Conservation (phyloP, 2,113 vertebrate genomes). For the Prunella fulvescens region DNA sequence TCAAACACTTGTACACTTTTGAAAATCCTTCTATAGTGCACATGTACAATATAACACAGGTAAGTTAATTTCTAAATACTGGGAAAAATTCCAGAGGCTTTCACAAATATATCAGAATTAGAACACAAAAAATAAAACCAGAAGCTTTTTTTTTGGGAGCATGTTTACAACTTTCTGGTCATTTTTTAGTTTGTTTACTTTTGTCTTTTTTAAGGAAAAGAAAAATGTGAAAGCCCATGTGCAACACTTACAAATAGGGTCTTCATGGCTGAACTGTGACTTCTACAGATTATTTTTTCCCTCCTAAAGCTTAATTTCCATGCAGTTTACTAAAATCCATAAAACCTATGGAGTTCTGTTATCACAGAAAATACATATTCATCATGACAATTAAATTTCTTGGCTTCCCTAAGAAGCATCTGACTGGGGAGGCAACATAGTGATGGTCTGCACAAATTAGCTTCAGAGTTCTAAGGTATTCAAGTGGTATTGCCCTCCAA, state of each 20-base stretch:
- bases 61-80: not conserved
- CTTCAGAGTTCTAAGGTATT: not conserved
- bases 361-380: not conserved
- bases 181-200: not conserved
- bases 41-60: not conserved
- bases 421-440: not conserved
- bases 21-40: not conserved
- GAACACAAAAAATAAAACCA: not conserved
- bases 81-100: not conserved
- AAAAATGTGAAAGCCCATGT: not conserved
- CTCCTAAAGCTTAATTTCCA: not conserved
- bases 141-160: fast-evolving
- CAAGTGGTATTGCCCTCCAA: not conserved
- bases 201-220: not conserved
- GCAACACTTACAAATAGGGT: not conserved
- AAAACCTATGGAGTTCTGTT: not conserved
- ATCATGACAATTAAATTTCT: not conserved
- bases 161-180: not conserved
- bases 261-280: not conserved
- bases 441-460: not conserved
- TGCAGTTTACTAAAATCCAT: not conserved
- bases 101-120: not conserved
- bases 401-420: not conserved
- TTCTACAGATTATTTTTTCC: not conserved
- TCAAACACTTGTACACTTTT: not conserved